Evolutionary conservation across 2,113 vertebrate species (phyloP).

Genomic region (Brevimyrus niger): DNA sequence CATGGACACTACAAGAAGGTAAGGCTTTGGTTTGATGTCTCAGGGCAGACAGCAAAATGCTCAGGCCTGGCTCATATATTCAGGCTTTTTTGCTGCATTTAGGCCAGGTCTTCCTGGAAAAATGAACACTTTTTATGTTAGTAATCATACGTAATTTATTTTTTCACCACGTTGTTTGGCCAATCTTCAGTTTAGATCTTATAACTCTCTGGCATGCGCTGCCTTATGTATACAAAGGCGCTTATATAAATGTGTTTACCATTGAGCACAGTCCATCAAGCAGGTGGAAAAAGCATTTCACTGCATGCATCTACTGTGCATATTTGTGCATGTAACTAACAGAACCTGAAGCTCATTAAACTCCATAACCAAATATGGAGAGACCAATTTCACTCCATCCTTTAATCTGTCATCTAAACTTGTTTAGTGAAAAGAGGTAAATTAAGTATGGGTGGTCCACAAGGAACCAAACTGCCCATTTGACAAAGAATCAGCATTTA

Average conservation of each 20-base stretch:
- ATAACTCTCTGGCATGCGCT: neutral
- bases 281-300: neutral
- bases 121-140: neutral
- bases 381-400: neutral
- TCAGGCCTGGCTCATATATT: neutral
- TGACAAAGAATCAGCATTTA: neutral
- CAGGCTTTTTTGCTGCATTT: neutral
- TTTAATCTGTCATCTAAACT: neutral
- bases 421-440: neutral
- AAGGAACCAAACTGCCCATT: neutral
- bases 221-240: neutral
- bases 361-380: slow-evolving; percentile 27
- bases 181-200: neutral
- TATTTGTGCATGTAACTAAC: neutral
- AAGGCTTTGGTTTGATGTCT: neutral
- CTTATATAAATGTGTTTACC: neutral
- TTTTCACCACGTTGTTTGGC: neutral
- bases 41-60: neutral
- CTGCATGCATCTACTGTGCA: neutral
- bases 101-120: neutral
- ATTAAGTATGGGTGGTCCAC: neutral
- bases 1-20: neutral
- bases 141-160: neutral
- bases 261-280: neutral
- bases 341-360: slow-evolving; percentile 16